phyloP scores from a whole-genome alignment of 1,140 invertebrate genomes.

The Uloborus diversus region DNA sequence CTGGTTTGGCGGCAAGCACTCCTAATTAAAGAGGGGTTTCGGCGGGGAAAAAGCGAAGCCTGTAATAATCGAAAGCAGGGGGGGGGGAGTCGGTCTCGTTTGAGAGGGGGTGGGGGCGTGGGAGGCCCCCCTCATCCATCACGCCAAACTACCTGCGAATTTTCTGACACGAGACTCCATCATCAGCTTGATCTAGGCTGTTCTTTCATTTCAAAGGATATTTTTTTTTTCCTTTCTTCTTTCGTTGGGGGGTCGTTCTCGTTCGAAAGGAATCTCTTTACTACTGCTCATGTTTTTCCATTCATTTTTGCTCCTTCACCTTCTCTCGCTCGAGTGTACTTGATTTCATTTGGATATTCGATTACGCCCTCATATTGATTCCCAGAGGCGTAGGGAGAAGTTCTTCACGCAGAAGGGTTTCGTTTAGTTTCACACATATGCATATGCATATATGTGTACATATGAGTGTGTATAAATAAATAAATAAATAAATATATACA shows the following conservation, averaged over 20 bases:
- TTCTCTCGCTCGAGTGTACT: too few species aligned
- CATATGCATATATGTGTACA: too few species aligned
- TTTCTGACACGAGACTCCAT: constrained; percentile 4
- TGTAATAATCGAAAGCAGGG: not conserved
- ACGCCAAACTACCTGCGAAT: constrained; percentile 27
- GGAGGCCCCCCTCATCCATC: constrained; percentile 26
- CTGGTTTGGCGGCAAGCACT: constrained; percentile 6
- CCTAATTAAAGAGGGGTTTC: constrained; percentile 26
- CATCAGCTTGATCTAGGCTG: not conserved
- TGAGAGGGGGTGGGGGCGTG: not conserved
- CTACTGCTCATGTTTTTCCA: too few species aligned
- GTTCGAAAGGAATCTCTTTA: not conserved
- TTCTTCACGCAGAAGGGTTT: too few species aligned
- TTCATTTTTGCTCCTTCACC: too few species aligned
- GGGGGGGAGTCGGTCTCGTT: constrained; percentile 8
- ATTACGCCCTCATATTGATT: too few species aligned
- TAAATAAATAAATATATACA: too few species aligned
- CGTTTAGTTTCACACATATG: too few species aligned
- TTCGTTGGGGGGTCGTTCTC: not conserved
- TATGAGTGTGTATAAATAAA: too few species aligned
- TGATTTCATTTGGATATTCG: too few species aligned
- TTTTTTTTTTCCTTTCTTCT: not conserved
- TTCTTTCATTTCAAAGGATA: constrained; percentile 20
- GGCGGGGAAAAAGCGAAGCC: too few species aligned
- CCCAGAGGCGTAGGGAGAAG: too few species aligned